Percentiles rank a stretch among this genome's conserved stretches.
Conservation (phyloP, 2,113 vertebrate species). For the Phasianus colchicus region DNA sequence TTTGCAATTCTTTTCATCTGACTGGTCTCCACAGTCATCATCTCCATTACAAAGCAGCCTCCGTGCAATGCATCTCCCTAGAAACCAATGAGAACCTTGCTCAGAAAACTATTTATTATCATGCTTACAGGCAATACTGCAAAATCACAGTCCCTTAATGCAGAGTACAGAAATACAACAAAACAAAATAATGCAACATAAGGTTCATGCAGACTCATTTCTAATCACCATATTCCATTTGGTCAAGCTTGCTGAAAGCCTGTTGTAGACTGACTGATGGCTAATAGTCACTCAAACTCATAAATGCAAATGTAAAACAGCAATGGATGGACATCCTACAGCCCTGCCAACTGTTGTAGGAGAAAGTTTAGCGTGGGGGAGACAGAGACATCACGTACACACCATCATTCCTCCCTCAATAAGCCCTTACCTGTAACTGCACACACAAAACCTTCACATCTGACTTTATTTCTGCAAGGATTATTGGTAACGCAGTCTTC, state of each 20-base stretch:
- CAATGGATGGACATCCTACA: neutral
- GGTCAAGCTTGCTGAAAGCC: neutral
- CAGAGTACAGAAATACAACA: neutral
- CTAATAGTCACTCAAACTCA: neutral
- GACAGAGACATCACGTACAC: neutral
- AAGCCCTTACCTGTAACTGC: constrained; percentile 82
- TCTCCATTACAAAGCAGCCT: constrained; percentile 91
- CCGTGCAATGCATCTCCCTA: constrained; percentile 88
- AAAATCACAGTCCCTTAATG: neutral
- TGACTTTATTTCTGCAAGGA: constrained; percentile 80
- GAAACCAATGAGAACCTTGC: neutral
- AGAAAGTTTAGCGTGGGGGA: accelerated
- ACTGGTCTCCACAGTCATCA: constrained; percentile 92
- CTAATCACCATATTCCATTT: neutral
- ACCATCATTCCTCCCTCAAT: neutral
- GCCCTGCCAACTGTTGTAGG: neutral
- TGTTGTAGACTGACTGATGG: neutral
- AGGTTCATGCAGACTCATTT: neutral
- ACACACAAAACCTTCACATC: constrained; percentile 91
- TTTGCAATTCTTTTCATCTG: constrained; percentile 88
- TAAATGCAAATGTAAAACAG: neutral
- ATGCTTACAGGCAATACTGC: neutral
- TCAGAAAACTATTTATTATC: neutral
- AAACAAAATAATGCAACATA: neutral
- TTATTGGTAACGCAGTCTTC: constrained; percentile 80